Evolutionary conservation across 2,113 vertebrate species (phyloP).

Genomic region (Struthidea cinerea): DNA sequence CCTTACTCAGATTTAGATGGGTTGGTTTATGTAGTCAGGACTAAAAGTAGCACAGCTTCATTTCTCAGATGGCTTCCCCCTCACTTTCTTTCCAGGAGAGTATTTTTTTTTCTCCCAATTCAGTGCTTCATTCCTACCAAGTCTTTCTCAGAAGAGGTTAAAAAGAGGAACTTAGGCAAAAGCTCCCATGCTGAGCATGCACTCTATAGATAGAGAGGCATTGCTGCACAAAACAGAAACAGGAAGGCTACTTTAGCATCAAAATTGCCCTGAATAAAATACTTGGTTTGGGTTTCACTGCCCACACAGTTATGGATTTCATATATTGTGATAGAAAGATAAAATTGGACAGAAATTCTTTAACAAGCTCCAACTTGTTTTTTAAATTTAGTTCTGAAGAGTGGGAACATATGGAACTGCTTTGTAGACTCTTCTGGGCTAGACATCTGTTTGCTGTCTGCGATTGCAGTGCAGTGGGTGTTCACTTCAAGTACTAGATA

Average conservation of each 20-base stretch:
- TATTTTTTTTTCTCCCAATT: background rate
- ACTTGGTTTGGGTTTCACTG: background rate
- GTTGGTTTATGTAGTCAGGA: background rate
- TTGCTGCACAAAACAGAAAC: background rate
- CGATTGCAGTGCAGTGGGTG: background rate
- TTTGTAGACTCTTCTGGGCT: conserved; percentile 19
- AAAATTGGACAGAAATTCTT: background rate
- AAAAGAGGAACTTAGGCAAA: background rate
- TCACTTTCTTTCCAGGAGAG: background rate
- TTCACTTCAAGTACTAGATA: conserved; percentile 1
- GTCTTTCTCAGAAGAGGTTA: background rate
- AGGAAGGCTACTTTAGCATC: background rate
- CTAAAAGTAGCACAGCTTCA: background rate
- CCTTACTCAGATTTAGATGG: background rate
- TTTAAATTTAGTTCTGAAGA: background rate
- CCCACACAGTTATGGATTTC: background rate
- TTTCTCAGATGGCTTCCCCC: background rate
- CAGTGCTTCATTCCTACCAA: background rate
- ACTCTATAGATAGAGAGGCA: background rate
- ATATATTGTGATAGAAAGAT: background rate
- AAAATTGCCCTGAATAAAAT: background rate
- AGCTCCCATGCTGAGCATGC: background rate
- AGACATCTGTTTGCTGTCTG: conserved; percentile 35
- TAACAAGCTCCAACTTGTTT: background rate
- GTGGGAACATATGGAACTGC: conserved; percentile 38